These are phyloP conservation scores for Elmis aenea DNA, from an alignment of 2,888 invertebrate genomes.

Conservation along the genomic window DNA sequence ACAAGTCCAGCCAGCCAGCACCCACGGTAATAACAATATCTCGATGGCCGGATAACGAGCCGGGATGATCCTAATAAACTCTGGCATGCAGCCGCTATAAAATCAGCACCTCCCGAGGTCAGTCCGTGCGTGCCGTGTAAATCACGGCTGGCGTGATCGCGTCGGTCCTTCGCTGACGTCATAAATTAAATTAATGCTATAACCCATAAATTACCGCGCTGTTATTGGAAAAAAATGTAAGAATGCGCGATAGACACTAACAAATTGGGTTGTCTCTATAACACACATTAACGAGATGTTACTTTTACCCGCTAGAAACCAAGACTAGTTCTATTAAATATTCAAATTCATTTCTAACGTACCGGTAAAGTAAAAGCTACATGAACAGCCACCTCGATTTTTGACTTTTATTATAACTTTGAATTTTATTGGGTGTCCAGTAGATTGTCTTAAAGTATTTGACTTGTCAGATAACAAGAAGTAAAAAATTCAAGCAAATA, in stretches of 20 bases:
- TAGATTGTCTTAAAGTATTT: too few relatives aligned
- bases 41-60: too few relatives aligned
- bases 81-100: constrained; percentile 29
- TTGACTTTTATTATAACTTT: too few relatives aligned
- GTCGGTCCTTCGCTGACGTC: constrained; percentile 24
- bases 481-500: too few relatives aligned
- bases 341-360: too few relatives aligned
- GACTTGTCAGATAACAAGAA: too few relatives aligned
- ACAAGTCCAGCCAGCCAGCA: too few relatives aligned
- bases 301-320: constrained; percentile 3
- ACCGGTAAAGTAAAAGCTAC: too few relatives aligned
- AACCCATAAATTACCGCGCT: constrained; percentile 28
- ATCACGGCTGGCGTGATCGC: constrained; percentile 35
- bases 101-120: constrained; percentile 36
- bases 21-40: too few relatives aligned
- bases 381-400: too few relatives aligned
- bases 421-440: too few relatives aligned
- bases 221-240: constrained; percentile 11
- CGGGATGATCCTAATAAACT: constrained; percentile 10
- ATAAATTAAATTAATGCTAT: constrained; percentile 34
- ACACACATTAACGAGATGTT: constrained; percentile 5
- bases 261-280: constrained; percentile 14
- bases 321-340: too few relatives aligned
- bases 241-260: constrained; percentile 11
- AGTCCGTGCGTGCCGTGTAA: constrained; percentile 34